These are phyloP conservation scores for Trachelus troglodyta DNA, from an alignment of 2,888 invertebrate genomes.

Conservation along the genomic window DNA sequence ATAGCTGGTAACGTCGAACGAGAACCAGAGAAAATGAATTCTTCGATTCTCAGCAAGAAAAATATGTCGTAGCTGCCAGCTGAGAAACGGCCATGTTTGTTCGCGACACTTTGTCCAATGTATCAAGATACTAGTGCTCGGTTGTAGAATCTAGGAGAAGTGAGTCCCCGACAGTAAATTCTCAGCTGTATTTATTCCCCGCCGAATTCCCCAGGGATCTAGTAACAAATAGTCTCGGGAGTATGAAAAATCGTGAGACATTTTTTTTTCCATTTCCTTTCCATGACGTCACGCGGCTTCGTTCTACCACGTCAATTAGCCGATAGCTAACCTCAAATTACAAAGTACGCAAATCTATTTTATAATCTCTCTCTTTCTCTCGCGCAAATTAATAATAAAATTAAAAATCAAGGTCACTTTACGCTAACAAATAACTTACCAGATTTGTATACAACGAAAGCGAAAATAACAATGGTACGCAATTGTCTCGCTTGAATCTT, in stretches of 20 bases:
- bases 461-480: too few relatives aligned
- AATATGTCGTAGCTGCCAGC: background rate
- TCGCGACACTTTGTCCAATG: background rate
- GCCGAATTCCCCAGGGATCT: background rate
- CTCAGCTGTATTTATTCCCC: too few relatives aligned
- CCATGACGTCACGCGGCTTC: background rate
- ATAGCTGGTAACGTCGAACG: background rate
- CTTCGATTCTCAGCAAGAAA: background rate
- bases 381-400: too few relatives aligned
- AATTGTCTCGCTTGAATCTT: background rate
- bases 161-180: background rate
- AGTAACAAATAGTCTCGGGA: background rate
- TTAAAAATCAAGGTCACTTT: too few relatives aligned
- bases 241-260: background rate
- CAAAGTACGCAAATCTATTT: background rate
- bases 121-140: background rate
- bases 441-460: too few relatives aligned
- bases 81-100: background rate
- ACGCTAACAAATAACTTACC: too few relatives aligned
- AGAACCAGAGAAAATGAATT: background rate
- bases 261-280: background rate
- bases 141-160: background rate
- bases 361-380: background rate
- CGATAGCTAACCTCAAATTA: background rate
- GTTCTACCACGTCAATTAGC: background rate